These are phyloP conservation scores for Strigamia crassipes DNA, from an alignment of 2,888 invertebrate species.

Conservation along the genomic window DNA sequence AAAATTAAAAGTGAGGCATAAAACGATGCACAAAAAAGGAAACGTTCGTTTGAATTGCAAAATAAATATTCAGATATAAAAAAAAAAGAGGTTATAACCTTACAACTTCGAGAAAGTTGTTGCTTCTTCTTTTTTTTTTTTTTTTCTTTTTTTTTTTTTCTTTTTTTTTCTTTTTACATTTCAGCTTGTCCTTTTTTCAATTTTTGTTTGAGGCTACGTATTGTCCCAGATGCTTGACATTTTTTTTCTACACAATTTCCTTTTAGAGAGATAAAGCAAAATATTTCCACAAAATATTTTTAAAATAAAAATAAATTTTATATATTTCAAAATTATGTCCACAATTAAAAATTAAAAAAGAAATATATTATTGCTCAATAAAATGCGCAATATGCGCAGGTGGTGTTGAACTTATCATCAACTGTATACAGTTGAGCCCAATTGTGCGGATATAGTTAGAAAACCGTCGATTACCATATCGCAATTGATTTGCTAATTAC, in stretches of 20 bases:
- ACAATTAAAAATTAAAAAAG: not conserved
- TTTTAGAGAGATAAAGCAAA: not conserved
- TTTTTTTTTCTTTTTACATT: not conserved
- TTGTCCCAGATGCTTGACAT: conserved; percentile 40
- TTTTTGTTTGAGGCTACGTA: conserved; percentile 27
- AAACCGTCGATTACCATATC: conserved; percentile 18
- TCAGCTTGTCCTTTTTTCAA: not conserved
- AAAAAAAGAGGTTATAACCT: conserved; percentile 35
- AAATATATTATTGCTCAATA: conserved; percentile 24
- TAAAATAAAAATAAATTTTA: not conserved
- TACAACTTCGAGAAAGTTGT: conserved; percentile 18
- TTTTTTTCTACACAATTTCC: not conserved
- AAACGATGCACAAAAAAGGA: not conserved
- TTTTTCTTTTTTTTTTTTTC: too few relatives aligned
- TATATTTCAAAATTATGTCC: not conserved
- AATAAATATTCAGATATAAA: not conserved
- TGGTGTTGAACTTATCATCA: conserved; percentile 34
- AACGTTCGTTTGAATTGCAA: conserved; percentile 13
- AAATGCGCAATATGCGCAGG: conserved; percentile 3
- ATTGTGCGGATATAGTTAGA: not conserved
- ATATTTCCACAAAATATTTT: not conserved
- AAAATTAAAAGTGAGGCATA: not conserved
- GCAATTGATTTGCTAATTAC: conserved; percentile 25
- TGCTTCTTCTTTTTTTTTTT: not conserved
- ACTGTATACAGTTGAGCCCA: not conserved